Evolutionary conservation across 2,888 invertebrate genomes (phyloP).

Genomic region (Morinoia aosen): DNA sequence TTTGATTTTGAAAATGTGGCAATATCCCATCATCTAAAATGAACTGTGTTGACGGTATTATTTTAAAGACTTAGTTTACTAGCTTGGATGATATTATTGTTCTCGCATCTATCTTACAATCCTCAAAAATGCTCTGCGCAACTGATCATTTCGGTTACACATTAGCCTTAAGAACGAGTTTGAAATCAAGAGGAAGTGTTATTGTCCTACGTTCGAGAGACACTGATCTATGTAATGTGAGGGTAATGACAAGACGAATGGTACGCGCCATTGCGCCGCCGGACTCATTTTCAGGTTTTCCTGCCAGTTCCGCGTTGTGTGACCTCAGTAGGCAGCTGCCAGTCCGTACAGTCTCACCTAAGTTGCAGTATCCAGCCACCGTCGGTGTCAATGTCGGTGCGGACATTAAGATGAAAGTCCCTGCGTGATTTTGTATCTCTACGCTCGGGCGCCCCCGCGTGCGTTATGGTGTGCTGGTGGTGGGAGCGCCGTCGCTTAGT

Average conservation of each 20-base stretch:
- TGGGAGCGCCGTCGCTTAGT: not conserved
- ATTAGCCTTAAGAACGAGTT: not conserved
- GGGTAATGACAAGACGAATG: constrained; percentile 22
- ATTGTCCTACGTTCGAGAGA: not conserved
- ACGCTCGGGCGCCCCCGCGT: not conserved
- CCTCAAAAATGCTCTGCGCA: not conserved
- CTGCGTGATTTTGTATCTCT: not conserved
- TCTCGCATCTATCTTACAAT: not conserved
- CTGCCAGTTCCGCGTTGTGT: constrained; percentile 14
- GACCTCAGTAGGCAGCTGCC: constrained; percentile 30
- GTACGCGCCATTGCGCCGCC: not conserved
- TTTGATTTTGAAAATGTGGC: not conserved
- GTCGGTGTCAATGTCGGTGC: constrained; percentile 36
- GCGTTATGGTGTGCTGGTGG: not conserved
- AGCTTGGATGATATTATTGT: not conserved
- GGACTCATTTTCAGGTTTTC: constrained; percentile 14
- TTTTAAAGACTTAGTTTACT: not conserved
- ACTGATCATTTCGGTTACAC: not conserved
- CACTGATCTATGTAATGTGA: not conserved
- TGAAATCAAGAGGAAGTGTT: not conserved
- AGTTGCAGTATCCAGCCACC: constrained; percentile 24
- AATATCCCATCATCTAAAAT: not conserved
- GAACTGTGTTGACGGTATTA: not conserved
- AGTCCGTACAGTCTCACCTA: not conserved
- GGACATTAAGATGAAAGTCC: constrained; percentile 47